Base-by-base conservation (phyloP, 2,888 invertebrate genomes). In the Idaea straminata region DNA sequence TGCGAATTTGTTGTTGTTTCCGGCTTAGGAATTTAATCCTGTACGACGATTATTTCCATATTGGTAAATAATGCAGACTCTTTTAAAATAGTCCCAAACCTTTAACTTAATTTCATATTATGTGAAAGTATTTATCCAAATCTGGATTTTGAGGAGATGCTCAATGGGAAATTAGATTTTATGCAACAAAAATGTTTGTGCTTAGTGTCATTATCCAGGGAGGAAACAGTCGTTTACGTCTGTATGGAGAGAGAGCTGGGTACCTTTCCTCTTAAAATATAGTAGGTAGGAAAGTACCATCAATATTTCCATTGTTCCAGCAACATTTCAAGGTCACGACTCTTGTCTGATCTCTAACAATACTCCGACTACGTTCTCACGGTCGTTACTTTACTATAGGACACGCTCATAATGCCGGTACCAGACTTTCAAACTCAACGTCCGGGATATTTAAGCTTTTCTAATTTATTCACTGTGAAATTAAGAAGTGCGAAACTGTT, bases 1-100 rank as follows among this genome's bases (percentile, higher is more conserved):
- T 72, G 70, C 64, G 62, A 62, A 47, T 47, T 64, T 62, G 66
- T 62, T 64, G 47, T 62, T 61, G 66, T 59, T 59, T 59, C 59
- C 59, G 59, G 25, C 59, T 59, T 59, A 34, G 15, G 25, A 59
- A 25, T 59, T 47, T 47, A 47, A 13, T 47, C 47, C 47, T 47
- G 7, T 7, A 47, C 10, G 7, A 47, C 13, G 25, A 47, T 47
- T 47, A 47, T 47, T 47, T 13, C 10, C 0, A 47, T 25, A 25
- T 25, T 25, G 25, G 25, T 25, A 25, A 25, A 25, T 25, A 25
- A 25, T 25, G 25, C 3, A 25, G 25, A 25, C 25, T 25, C 25
- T 25, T 25, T 25, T 25, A 25, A 25, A 25, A 25, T 25, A 3
- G 25, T 25, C 25, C 25, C 25, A 25, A 25, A 25, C 25, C 25